Conservation (phyloP, 2,888 invertebrate species). For the Dasysyrphus albostriatus region DNA sequence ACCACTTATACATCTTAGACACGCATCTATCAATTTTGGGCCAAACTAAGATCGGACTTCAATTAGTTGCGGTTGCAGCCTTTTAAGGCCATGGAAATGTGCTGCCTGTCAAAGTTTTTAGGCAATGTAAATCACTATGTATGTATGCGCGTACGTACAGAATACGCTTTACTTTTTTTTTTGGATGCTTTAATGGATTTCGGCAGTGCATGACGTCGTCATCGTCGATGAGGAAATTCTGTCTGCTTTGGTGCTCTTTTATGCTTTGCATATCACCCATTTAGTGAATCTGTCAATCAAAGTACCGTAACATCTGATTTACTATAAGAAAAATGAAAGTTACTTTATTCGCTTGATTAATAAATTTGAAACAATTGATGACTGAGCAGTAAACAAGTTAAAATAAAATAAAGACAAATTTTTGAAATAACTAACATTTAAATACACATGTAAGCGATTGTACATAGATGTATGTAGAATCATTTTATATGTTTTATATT, state of each 20-base stretch:
- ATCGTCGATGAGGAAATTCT: slow-evolving; percentile 41
- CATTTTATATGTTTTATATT: too few species aligned
- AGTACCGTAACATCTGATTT: slow-evolving; percentile 59
- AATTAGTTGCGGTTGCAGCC: slow-evolving; percentile 62
- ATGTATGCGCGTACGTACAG: not conserved
- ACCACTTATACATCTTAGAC: slow-evolving; percentile 64
- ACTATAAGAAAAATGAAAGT: slow-evolving; percentile 67
- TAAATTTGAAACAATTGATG: slow-evolving; percentile 46
- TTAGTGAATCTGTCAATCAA: slow-evolving; percentile 67
- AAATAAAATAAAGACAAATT: too few species aligned
- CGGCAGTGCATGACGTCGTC: slow-evolving; percentile 32
- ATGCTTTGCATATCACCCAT: slow-evolving; percentile 54
- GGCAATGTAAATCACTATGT: slow-evolving; percentile 23
- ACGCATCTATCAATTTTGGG: slow-evolving; percentile 66
- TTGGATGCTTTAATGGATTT: slow-evolving; percentile 67
- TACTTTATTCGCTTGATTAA: slow-evolving; percentile 45
- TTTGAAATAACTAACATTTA: too few species aligned
- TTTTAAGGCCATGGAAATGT: slow-evolving; percentile 67
- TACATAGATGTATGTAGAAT: too few species aligned
- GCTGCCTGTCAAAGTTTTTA: slow-evolving; percentile 51
- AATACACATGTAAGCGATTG: too few species aligned
- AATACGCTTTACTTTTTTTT: not conserved
- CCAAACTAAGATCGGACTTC: slow-evolving; percentile 57
- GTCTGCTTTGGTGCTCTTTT: slow-evolving; percentile 19
- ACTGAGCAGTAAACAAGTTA: not conserved